A percentile compares a stretch with the other conserved stretches of the same genome.
These are phyloP conservation scores for Galendromus occidentalis DNA, from an alignment of 1,140 invertebrate species.

Conservation along the genomic window DNA sequence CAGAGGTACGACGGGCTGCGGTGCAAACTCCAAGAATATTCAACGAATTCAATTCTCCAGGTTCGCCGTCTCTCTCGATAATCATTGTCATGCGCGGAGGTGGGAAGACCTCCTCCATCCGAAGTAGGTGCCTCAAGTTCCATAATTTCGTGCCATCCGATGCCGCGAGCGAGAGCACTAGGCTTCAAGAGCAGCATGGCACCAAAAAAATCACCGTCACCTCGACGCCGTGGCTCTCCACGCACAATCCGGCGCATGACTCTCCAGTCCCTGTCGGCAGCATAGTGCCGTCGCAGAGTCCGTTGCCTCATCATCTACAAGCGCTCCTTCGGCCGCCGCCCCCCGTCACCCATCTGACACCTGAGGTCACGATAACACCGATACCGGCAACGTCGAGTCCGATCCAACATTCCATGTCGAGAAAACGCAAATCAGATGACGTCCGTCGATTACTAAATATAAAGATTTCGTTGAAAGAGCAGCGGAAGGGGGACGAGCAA, in stretches of 20 bases:
- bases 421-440: background rate
- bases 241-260: no score
- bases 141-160: background rate
- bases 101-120: background rate
- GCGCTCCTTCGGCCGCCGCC: background rate
- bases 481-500: background rate
- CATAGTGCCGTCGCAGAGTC: background rate
- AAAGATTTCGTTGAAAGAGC: background rate
- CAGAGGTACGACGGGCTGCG: no score
- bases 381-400: background rate
- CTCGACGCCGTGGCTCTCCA: background rate
- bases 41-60: no score
- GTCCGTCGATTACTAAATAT: background rate
- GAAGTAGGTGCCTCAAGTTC: constrained; percentile 5
- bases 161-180: background rate
- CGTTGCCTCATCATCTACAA: background rate
- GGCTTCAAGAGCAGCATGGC: constrained; percentile 3
- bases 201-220: constrained; percentile 6
- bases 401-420: no score
- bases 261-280: no score
- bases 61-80: no score
- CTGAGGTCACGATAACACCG: background rate
- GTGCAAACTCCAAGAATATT: no score
- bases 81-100: no score
- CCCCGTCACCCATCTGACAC: background rate